phyloP scores from a whole-genome alignment of 2,797 vertebrate species.

The Salmo trutta region DNA sequence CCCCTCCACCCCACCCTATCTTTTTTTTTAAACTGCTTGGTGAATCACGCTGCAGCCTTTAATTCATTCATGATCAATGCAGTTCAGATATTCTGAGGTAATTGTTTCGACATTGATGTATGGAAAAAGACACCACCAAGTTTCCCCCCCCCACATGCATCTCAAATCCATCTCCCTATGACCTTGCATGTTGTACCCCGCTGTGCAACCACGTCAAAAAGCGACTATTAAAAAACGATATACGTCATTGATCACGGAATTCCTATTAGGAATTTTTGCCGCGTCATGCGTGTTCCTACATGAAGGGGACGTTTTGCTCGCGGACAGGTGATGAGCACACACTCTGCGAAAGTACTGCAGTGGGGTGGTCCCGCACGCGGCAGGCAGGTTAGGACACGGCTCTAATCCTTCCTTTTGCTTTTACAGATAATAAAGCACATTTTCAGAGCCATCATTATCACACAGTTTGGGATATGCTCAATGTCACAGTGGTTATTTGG shows the following conservation, averaged over 20 bases:
- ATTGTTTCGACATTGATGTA: slow-evolving; percentile 14
- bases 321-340: slow-evolving; percentile 56
- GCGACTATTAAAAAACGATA: slow-evolving; percentile 1
- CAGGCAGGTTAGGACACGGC: slow-evolving; percentile 37
- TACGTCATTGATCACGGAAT: slow-evolving; percentile 3
- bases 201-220: slow-evolving; percentile 8
- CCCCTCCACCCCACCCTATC: not conserved
- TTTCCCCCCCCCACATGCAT: not conserved
- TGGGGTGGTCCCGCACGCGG: slow-evolving; percentile 70
- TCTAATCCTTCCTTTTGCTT: slow-evolving; percentile 22
- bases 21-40: not conserved
- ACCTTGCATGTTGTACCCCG: slow-evolving; percentile 1
- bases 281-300: not conserved
- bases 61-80: slow-evolving; percentile 8
- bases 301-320: slow-evolving; percentile 19
- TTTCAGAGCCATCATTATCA: not conserved
- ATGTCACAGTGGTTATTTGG: not conserved
- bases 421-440: slow-evolving; percentile 13
- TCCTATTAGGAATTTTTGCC: slow-evolving; percentile 1
- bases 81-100: slow-evolving; percentile 14
- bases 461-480: not conserved
- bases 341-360: slow-evolving; percentile 68
- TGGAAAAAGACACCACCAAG: not conserved
- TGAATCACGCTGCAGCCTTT: slow-evolving; percentile 24
- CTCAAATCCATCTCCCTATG: not conserved